Conservation (phyloP, 2,797 vertebrate species). For the Onychomys arenicola region DNA sequence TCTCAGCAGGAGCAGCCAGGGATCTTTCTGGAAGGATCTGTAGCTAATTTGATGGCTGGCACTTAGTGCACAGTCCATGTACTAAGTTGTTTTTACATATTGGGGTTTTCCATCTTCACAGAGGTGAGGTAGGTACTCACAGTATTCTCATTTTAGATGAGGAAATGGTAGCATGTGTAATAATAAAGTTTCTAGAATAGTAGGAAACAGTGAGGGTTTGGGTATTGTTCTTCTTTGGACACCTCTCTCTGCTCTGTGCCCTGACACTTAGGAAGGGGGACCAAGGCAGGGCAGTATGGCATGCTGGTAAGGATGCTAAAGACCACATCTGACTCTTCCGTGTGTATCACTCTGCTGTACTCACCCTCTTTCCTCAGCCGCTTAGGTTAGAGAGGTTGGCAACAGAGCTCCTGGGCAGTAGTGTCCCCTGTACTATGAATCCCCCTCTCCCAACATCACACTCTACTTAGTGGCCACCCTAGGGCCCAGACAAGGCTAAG, state of each 20-base stretch:
- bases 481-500: not conserved
- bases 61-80: rapidly evolving
- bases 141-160: not conserved
- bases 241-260: not conserved
- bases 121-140: not conserved
- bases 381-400: not conserved
- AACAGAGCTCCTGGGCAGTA: not conserved
- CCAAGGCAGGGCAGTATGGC: not conserved
- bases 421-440: not conserved
- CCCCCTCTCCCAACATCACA: not conserved
- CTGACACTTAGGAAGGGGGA: not conserved
- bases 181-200: not conserved
- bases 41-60: not conserved
- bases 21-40: not conserved
- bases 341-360: not conserved
- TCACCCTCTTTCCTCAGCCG: not conserved
- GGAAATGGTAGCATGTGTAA: not conserved
- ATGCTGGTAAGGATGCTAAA: not conserved
- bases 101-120: not conserved
- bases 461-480: not conserved
- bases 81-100: not conserved
- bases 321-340: not conserved
- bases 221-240: not conserved
- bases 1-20: not conserved
- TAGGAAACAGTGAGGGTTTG: not conserved